phyloP scores from a whole-genome alignment of 2,888 invertebrate genomes.

The Heteromurus nitidus region DNA sequence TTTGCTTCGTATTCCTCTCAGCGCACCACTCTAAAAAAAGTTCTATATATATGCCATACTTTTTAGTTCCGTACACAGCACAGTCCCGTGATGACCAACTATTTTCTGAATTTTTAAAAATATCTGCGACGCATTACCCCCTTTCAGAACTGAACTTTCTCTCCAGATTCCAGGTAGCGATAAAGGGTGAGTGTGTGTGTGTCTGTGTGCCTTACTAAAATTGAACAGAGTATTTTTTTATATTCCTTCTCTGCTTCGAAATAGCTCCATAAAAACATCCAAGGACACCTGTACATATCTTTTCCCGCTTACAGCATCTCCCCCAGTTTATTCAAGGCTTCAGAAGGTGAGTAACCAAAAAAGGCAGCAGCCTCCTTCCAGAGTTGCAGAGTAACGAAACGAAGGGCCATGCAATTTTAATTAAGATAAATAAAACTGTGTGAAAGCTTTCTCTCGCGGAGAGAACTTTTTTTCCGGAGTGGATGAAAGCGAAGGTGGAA shows the following conservation, averaged over 20 bases:
- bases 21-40: background rate
- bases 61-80: too few species aligned
- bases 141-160: background rate
- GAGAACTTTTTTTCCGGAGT: background rate
- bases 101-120: background rate
- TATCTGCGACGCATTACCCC: background rate
- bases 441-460: background rate
- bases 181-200: background rate
- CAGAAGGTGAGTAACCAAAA: background rate
- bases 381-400: background rate
- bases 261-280: constrained; percentile 6
- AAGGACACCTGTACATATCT: background rate
- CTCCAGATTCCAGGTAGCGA: background rate
- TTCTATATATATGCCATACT: background rate
- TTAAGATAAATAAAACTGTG: constrained; percentile 4
- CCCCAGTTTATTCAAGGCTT: too few species aligned
- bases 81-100: too few species aligned
- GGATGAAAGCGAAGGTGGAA: too few species aligned
- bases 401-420: constrained; percentile 24
- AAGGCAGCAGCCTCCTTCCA: background rate
- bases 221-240: background rate
- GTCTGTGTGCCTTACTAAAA: too few species aligned
- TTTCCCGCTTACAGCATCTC: too few species aligned
- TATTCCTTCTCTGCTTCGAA: background rate
- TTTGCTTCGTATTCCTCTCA: background rate